Conservation (phyloP, 1,140 invertebrate genomes). For the Battus philenor region DNA sequence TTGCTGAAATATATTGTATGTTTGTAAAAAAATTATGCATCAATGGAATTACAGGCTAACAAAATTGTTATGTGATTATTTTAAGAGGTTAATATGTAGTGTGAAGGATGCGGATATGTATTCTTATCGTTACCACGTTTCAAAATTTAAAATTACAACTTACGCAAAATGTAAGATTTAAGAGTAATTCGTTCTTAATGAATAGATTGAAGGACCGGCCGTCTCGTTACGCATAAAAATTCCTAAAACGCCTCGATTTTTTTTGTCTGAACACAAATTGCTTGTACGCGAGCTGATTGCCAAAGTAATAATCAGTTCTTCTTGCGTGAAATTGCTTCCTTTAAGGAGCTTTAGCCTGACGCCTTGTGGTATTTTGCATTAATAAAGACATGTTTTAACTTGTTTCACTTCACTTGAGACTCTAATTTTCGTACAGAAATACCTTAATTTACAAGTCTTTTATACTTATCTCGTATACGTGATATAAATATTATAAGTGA, state of each 20-base stretch:
- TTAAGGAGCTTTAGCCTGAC: conserved; percentile 5
- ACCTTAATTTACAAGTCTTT: too few species aligned
- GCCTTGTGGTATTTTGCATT: conserved; percentile 12
- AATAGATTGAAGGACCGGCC: conserved; percentile 22
- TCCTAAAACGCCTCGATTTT: conserved; percentile 3
- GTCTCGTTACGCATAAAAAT: conserved; percentile 1
- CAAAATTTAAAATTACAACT: conserved; percentile 56
- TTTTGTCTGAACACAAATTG: conserved; percentile 10
- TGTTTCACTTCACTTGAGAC: too few species aligned
- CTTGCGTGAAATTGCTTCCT: conserved; percentile 17
- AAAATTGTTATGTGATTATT: conserved; percentile 65
- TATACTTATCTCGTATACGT: too few species aligned
- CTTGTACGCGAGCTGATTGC: neutral
- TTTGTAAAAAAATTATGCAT: too few species aligned
- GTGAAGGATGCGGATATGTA: conserved; percentile 38
- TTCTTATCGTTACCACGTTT: conserved; percentile 50
- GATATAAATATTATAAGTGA: too few species aligned
- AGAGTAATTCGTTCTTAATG: conserved; percentile 40
- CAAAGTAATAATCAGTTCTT: conserved; percentile 16
- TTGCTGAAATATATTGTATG: too few species aligned
- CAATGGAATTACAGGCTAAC: conserved; percentile 30
- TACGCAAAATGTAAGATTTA: conserved; percentile 47
- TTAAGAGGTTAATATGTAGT: conserved; percentile 70
- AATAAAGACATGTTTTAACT: conserved; percentile 16
- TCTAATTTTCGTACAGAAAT: too few species aligned